Evolutionary conservation across 2,888 invertebrate species (phyloP), one percentile per base, ranked within the genome.

Genomic region (Drosophila percnosoma): DNA sequence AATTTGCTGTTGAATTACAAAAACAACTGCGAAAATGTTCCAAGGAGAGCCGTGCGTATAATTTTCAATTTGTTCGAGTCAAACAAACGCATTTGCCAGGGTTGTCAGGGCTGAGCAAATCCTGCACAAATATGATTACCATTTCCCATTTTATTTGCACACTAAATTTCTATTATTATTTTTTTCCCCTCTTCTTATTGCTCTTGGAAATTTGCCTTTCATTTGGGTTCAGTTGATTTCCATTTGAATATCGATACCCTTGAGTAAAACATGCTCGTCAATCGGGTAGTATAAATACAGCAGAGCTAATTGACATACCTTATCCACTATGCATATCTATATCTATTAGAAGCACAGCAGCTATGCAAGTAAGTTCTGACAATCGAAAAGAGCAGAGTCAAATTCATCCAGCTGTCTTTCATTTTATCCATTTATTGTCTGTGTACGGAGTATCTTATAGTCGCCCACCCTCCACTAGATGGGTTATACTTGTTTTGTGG

Each of bases 1-100:
- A 85, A 80, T 76, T 55, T 78, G 64, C 73, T 80, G 75, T 74
- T 61, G 74, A 72, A 80, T 86, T 80, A 73, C 83, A 84, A 71
- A 24, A 81, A 68, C 73, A 84, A 82, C 75, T 71, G 75, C 66
- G 48, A 59, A 52, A 74, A 60, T 77, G 52, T 38, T 74, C 49
- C 38, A 45, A 45, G 53, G 64, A 63, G 60, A 71, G 68, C 64
- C 71, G 73, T 68, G 85, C 87, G 90, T 90, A 89, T 90, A 90
- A 87, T 89, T 87, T 87, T 87, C 90, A 89, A 87, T 87, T 87
- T 87, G 87, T 78, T 87, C 90, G 82, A 80, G 84, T 78, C 80
- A 82, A 90, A 75, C 81, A 89, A 87, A 87, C 75, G 78, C 84
- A 78, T 55, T 63, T 63, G 62, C 75, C 66, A 51, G 48, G 51